Conservation (phyloP, 2,797 vertebrate species). For the Gambusia yucatana region DNA sequence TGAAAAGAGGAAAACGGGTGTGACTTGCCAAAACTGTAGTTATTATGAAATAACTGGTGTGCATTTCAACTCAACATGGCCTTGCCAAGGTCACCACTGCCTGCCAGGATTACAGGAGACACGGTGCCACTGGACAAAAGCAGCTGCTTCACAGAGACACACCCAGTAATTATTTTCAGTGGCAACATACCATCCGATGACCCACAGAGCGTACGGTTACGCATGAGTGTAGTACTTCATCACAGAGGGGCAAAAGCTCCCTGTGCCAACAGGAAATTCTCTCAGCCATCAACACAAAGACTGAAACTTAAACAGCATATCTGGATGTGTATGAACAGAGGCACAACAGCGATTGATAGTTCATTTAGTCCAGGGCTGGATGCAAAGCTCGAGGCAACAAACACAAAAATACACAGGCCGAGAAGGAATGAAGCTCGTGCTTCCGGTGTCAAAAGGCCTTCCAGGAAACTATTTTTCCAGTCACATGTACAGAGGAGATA, state of each 20-base stretch:
- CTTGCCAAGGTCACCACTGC: constrained; percentile 82
- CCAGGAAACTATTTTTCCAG: constrained; percentile 76
- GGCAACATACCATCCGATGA: constrained; percentile 74
- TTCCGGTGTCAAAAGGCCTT: constrained; percentile 72
- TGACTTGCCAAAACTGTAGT: constrained; percentile 77
- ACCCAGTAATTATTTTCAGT: constrained; percentile 83
- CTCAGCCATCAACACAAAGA: constrained; percentile 13
- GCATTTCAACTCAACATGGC: constrained; percentile 79
- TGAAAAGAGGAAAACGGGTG: constrained; percentile 69
- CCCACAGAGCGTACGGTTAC: constrained; percentile 61
- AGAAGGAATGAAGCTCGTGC: constrained; percentile 57
- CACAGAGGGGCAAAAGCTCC: constrained; percentile 32
- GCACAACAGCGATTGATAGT: constrained; percentile 1
- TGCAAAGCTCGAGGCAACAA: constrained; percentile 67
- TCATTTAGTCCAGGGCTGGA: constrained; percentile 40
- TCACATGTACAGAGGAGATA: constrained; percentile 68
- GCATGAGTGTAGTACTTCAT: constrained; percentile 50
- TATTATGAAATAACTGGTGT: constrained; percentile 83
- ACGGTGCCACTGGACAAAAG: constrained; percentile 76
- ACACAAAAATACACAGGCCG: constrained; percentile 66
- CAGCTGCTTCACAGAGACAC: constrained; percentile 82
- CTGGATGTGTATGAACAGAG: constrained; percentile 22
- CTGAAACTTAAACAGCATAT: constrained; percentile 6
- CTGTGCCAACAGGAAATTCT: constrained; percentile 16
- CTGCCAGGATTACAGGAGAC: constrained; percentile 73